These are phyloP conservation scores for Clarias pachynema DNA, from an alignment of 2,797 vertebrate species.

Conservation along the genomic window DNA sequence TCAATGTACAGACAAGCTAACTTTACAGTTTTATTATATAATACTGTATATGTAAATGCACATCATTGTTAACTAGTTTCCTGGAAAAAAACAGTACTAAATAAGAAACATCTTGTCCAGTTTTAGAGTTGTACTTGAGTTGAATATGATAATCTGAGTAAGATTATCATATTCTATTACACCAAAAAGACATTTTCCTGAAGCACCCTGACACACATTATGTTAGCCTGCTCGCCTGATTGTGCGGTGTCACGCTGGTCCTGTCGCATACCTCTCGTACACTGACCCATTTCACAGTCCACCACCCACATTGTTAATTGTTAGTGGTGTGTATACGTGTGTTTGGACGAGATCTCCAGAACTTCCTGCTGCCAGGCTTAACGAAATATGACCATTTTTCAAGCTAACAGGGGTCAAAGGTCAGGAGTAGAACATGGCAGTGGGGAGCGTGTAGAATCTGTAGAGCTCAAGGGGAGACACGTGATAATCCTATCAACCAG, in stretches of 20 bases:
- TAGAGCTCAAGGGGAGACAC: slow-evolving; percentile 11
- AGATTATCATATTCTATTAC: background rate
- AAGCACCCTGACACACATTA: background rate
- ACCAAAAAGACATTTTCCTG: too few species aligned
- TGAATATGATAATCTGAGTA: too few species aligned
- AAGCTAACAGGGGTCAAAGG: slow-evolving; percentile 60
- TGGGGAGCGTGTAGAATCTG: slow-evolving; percentile 16
- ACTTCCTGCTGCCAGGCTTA: slow-evolving; percentile 45
- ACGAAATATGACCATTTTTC: slow-evolving; percentile 56
- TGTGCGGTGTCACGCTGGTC: background rate
- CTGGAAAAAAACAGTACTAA: background rate
- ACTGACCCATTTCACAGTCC: background rate
- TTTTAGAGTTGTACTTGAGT: background rate
- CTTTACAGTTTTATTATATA: too few species aligned
- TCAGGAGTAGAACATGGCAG: slow-evolving; percentile 51
- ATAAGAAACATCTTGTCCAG: background rate
- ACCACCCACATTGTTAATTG: slow-evolving; percentile 30
- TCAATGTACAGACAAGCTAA: too few species aligned
- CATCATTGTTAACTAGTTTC: background rate
- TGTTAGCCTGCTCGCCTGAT: too few species aligned
- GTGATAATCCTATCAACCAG: slow-evolving; percentile 35
- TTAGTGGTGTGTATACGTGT: slow-evolving; percentile 10
- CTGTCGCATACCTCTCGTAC: slow-evolving; percentile 27
- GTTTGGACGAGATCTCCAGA: background rate
- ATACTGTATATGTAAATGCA: background rate